Conservation (phyloP, 2,113 vertebrate species). For the Melanerpes aurifrons region DNA sequence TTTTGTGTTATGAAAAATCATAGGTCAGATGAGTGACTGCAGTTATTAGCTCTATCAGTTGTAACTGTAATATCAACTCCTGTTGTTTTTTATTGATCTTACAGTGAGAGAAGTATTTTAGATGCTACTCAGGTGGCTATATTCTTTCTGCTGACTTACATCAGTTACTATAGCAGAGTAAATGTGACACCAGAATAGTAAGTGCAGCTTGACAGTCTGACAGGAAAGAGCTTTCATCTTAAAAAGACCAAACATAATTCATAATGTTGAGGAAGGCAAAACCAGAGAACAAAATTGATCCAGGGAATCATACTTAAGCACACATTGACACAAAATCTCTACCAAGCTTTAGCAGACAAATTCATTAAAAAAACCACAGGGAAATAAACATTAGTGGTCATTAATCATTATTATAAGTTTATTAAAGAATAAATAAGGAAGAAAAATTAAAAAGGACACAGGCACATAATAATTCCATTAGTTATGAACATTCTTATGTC, state of each 20-base stretch:
- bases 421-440: neutral
- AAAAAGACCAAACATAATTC: neutral
- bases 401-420: neutral
- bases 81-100: neutral
- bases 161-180: neutral
- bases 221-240: neutral
- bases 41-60: neutral
- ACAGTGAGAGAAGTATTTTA: neutral
- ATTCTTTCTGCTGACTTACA: neutral
- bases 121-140: neutral
- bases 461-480: neutral
- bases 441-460: neutral
- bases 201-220: neutral
- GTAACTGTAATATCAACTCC: neutral
- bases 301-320: neutral
- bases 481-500: neutral
- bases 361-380: neutral
- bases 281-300: neutral
- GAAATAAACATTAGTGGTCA: neutral
- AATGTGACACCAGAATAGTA: neutral
- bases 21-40: neutral
- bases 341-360: neutral
- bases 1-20: neutral
- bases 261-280: neutral
- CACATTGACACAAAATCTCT: neutral